Base-by-base conservation (phyloP, 2,797 vertebrate genomes). In the Phrynocephalus guinanensis region DNA sequence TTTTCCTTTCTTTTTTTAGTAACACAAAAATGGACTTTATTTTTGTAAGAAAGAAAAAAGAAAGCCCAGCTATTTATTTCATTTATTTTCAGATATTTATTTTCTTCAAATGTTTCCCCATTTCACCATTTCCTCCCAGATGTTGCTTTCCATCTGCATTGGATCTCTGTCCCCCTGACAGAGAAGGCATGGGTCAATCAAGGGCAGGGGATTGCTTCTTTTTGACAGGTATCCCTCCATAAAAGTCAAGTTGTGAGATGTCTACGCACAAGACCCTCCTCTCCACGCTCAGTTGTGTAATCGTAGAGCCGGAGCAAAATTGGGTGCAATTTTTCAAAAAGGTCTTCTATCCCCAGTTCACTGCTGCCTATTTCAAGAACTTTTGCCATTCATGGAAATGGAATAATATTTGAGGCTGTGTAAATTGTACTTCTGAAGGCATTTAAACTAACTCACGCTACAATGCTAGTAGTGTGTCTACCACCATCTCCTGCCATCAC, bases 1-100 rank as follows among this genome's bases (percentile, higher is more conserved):
- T 94, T 95, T 95, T 95, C 94, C 95, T 95, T 94, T 95, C 92
- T 95, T 95, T 95, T 93, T 95, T 95, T 95, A 93, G 95, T 93
- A 94, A 95, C 95, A 95, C 92, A 93, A 95, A 94, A 94, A 68
- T 81, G 92, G 93, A 91, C 94, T 94, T 94, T 95, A 95, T 95
- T 95, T 95, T 94, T 95, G 93, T 93, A 94, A 90, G 88, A 77
- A 89, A 77, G 90, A 90, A n/a, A 75, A 71, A 84, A 33, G 15
- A 92, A 93, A 95, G 92, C 16, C 73, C 90, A 92, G 91, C 82
- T 94, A 91, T 94, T 95, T 94, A 94, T 92, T 94, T 89, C 94
- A 44, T 44, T 44, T 44, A 44, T 44, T 44, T 44, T 44, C 38
- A 44, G 38, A 44, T 44, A 44, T 44, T 44, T 80, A 87, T 91